Evolutionary conservation across 2,888 invertebrate species (phyloP).

Genomic region (Oegoconia quadripuncta): DNA sequence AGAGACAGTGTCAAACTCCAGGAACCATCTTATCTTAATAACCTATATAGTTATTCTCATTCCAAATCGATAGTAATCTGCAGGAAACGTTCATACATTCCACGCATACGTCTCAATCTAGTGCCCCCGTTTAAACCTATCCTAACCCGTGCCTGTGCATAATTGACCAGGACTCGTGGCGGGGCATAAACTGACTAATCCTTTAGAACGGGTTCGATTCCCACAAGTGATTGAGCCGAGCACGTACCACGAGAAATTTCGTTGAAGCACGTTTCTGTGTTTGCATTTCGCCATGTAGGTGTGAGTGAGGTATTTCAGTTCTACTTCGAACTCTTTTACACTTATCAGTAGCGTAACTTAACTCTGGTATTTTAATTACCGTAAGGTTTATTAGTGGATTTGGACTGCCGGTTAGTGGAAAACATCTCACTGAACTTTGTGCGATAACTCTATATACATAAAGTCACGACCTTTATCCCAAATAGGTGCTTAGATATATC

Average conservation of each 20-base stretch:
- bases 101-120: constrained; percentile 10
- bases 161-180: constrained; percentile 37
- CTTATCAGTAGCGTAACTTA: too few species aligned
- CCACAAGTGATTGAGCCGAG: constrained; percentile 19
- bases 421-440: too few species aligned
- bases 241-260: constrained; percentile 38
- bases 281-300: constrained; percentile 13
- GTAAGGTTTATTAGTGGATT: too few species aligned
- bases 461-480: too few species aligned
- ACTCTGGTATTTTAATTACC: too few species aligned
- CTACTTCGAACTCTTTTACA: too few species aligned
- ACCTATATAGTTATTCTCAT: neutral
- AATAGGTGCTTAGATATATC: too few species aligned
- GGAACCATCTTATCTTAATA: neutral
- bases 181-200: constrained; percentile 46
- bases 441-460: too few species aligned
- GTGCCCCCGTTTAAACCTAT: constrained; percentile 22
- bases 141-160: constrained; percentile 37
- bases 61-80: neutral
- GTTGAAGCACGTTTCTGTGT: constrained; percentile 23
- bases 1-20: too few species aligned
- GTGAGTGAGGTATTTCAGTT: too few species aligned
- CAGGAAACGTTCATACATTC: neutral
- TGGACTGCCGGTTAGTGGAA: too few species aligned
- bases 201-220: constrained; percentile 33